Evolutionary conservation across 2,797 vertebrate species (phyloP), one percentile per base, ranked within the genome.

Genomic region (Fratercula arctica): DNA sequence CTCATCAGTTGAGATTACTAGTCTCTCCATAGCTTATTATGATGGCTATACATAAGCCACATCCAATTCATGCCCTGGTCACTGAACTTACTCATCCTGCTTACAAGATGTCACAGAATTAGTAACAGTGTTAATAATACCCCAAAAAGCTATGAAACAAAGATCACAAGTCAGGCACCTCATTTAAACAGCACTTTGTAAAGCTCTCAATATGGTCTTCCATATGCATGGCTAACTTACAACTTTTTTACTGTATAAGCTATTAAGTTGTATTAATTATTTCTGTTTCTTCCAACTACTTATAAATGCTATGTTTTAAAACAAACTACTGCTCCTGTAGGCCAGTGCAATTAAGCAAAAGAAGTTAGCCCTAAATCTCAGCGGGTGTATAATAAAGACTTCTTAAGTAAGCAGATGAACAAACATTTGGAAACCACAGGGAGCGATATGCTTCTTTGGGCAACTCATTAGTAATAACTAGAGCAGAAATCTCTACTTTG

Each of bases 141-240:
- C 8, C 4, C 4, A 26, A 70, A 85, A 85, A 26, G 2, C 39
- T 48, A 37, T 35, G 69, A 56, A 77, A 48, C 39, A 66, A 41
- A 31, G 21, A 63, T 37, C 19, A 50, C 5, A 67, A 48, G 9
- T 11, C 11, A 61, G 12, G 13, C 11, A 68, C 5, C 28, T 68
- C 10, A 61, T 43, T 76, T 51, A 39, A 73, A 43, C 8, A 74
- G 46, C 11, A 48, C 26, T 83, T 37, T 10, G 4, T 59, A 80
- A 81, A 69, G 41, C 19, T 67, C 64, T 41, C 18, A 24, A 33
- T 51, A 37, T 28, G 79, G 5, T 45, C 8, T 20, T 61, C 31
- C 41, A 57, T 11, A 60, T 0, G 0, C 15, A 39, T 16, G 11
- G 23, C 11, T 78, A 86, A 24, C 6, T 69, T 63, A 63, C 0